Conservation (phyloP, 2,888 invertebrate genomes). For the Tryphoninae sp. region DNA sequence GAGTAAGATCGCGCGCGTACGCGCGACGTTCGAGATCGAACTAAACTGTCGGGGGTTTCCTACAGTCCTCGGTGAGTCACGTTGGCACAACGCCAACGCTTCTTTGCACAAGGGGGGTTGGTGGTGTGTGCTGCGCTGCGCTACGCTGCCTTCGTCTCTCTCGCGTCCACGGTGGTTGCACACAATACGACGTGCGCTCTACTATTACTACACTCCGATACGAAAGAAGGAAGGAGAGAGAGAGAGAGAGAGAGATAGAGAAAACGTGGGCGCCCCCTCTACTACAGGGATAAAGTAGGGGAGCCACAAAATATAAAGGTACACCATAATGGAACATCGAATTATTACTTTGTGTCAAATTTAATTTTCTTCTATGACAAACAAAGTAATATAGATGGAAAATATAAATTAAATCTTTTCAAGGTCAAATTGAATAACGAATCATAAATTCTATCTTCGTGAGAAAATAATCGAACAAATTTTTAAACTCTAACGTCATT, state of each 20-base stretch:
- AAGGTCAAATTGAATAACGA: too few relatives aligned
- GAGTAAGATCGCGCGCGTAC: conserved; percentile 53
- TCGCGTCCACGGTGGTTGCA: conserved; percentile 17
- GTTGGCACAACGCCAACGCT: conserved; percentile 77
- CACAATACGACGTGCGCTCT: neutral
- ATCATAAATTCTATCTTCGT: too few relatives aligned
- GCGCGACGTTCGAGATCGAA: conserved; percentile 74
- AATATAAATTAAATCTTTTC: neutral
- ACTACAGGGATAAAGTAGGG: neutral
- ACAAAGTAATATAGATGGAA: neutral
- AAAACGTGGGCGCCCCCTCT: neutral
- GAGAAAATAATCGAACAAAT: too few relatives aligned
- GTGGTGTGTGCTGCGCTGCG: neutral
- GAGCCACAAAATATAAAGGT: conserved; percentile 14
- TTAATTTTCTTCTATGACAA: neutral
- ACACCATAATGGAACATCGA: conserved; percentile 7
- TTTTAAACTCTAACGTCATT: too few relatives aligned
- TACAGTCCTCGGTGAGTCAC: conserved; percentile 78
- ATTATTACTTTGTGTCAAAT: neutral
- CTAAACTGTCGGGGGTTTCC: conserved; percentile 76
- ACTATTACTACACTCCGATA: neutral
- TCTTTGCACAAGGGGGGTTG: conserved; percentile 38
- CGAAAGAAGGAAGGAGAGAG: neutral
- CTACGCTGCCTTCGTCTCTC: neutral
- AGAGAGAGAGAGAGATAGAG: neutral